Evolutionary conservation across 2,113 vertebrate species (phyloP).

Genomic region (Burhinus oedicnemus): DNA sequence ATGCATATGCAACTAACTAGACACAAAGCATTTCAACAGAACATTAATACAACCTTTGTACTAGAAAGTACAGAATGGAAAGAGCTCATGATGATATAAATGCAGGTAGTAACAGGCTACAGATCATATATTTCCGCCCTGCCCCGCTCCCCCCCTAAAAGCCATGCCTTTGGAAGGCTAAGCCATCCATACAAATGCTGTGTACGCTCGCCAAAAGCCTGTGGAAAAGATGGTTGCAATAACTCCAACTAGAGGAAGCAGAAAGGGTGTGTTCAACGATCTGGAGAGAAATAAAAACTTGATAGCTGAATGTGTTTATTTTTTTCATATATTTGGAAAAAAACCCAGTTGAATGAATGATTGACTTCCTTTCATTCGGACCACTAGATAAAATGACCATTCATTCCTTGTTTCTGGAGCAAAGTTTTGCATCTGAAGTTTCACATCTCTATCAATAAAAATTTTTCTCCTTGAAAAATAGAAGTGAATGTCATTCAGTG

Average conservation of each 20-base stretch:
- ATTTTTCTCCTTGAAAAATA: neutral
- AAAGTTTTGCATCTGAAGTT: neutral
- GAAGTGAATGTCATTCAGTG: neutral
- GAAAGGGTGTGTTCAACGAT: fast-evolving
- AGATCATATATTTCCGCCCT: neutral
- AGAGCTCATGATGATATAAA: neutral
- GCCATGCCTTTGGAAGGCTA: neutral
- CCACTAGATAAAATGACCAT: neutral
- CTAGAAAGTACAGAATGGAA: neutral
- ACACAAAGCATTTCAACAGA: neutral
- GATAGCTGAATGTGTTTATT: neutral
- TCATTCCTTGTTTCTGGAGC: neutral
- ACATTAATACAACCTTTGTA: neutral
- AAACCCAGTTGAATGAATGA: neutral
- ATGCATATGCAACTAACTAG: neutral
- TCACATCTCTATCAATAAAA: neutral
- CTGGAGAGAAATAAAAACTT: neutral
- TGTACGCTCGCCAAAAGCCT: neutral
- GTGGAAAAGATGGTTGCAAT: neutral
- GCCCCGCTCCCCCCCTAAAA: no score
- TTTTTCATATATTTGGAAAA: neutral
- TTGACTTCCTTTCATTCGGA: neutral
- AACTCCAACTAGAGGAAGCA: neutral
- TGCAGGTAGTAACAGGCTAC: neutral
- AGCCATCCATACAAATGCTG: neutral